phyloP scores from a whole-genome alignment of 1,140 invertebrate genomes.

The Stegodyphus mimosarum region DNA sequence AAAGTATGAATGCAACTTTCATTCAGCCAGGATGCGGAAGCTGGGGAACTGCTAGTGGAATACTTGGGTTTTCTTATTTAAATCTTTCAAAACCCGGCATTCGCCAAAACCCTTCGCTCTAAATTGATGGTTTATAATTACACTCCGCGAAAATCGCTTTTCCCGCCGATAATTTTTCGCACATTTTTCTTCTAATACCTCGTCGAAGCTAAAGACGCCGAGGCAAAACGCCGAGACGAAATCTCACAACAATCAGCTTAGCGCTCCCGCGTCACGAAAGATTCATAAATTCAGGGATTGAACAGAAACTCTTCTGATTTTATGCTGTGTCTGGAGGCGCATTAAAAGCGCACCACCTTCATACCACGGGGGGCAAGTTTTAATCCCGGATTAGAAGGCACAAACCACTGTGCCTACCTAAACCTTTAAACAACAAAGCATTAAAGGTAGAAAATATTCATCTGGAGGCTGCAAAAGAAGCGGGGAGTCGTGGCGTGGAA shows the following conservation, averaged over 20 bases:
- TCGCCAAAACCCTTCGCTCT: no score
- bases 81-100: no score
- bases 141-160: constrained; percentile 4
- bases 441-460: constrained; percentile 52
- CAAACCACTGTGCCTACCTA: constrained; percentile 32
- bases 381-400: constrained; percentile 40
- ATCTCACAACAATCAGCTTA: constrained; percentile 51
- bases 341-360: constrained; percentile 38
- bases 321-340: constrained; percentile 41
- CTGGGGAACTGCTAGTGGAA: no score
- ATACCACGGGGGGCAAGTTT: constrained; percentile 40
- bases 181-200: constrained; percentile 28
- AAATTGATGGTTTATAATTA: no score
- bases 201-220: neutral
- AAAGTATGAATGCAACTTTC: no score
- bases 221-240: constrained; percentile 11
- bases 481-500: neutral
- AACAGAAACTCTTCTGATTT: constrained; percentile 40
- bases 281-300: constrained; percentile 57
- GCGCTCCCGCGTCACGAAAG: constrained; percentile 33
- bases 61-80: no score
- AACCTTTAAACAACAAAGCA: constrained; percentile 57
- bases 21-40: no score
- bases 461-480: constrained; percentile 3
- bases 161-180: constrained; percentile 36